Conservation (phyloP, 1,140 invertebrate species). For the Drosophila jambulina region DNA sequence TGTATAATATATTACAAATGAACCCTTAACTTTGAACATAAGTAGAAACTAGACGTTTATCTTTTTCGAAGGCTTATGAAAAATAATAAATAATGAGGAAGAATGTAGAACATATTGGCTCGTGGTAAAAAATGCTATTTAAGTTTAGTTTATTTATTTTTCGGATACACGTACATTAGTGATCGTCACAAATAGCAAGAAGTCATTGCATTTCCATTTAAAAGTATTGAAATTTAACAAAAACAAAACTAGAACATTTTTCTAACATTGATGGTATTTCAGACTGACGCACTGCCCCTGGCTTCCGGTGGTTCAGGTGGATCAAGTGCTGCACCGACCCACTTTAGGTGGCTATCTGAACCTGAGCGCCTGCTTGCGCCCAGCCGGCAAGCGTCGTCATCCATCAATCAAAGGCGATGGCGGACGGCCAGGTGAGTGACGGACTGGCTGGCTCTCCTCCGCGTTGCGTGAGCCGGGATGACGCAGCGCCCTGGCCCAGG, state of each 20-base stretch:
- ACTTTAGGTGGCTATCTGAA: constrained; percentile 67
- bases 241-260: neutral
- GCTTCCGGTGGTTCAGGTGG: constrained; percentile 2
- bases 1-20: too few relatives aligned
- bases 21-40: too few relatives aligned
- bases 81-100: too few relatives aligned
- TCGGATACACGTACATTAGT: too few relatives aligned
- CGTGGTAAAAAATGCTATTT: too few relatives aligned
- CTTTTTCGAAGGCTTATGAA: too few relatives aligned
- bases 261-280: neutral
- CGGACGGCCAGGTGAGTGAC: constrained; percentile 69
- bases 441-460: constrained; percentile 45
- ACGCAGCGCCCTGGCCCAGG: constrained; percentile 62
- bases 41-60: too few relatives aligned
- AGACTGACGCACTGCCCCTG: neutral
- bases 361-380: constrained; percentile 36
- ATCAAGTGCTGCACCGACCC: constrained; percentile 53
- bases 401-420: constrained; percentile 74
- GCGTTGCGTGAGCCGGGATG: constrained; percentile 57
- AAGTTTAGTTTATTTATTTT: too few relatives aligned
- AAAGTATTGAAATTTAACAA: neutral
- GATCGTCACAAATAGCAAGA: too few relatives aligned
- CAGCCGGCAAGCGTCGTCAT: constrained; percentile 57
- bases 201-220: neutral
- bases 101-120: too few relatives aligned